Base-by-base conservation (phyloP, 1,140 invertebrate genomes). In the Lasioglossum baleicum region DNA sequence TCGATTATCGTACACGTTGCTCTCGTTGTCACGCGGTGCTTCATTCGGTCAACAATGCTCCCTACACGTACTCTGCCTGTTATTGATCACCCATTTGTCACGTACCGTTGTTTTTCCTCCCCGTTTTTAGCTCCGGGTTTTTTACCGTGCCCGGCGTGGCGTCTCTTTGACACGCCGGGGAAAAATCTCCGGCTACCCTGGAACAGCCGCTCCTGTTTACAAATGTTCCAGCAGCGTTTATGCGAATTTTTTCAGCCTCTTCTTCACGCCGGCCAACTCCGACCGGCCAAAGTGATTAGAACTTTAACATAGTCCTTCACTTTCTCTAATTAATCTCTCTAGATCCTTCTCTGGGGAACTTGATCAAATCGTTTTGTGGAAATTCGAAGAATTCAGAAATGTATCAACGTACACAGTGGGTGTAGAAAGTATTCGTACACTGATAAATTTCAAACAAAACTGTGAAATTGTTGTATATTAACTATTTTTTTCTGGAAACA, bases 41-140 rank as follows among this genome's bases (percentile, higher is more conserved):
- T 77, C 75, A 71, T 77, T 77, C 75, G 75, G 75, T 77, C 67
- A 77, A 77, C 75, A 77, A 77, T 77, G 75, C 68, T 71, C 58
- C 75, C 56, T 77, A 63, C 75, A 70, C 75, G 67, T 77, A 77
- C 69, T 77, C 69, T 15, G 51, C 75, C 75, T 71, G 67, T 70
- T 77, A 77, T 77, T 71, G 75, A 77, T 77, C 75, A 71, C 69
- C 75, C 67, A 77, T 77, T 77, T 77, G 75, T 77, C 75, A 77
- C 44, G 67, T 48, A 22, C 31, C 56, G 20, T 70, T 77, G 67
- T 71, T 51, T 67, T 51, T 48, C 65, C 3, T 22, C 65, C 65
- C 61, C 31, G 65, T 67, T 67, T 67, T 67, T 51, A 67, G n/a
- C 35, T 7, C 42, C 65, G 5, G 42, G 26, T 67, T 67, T 66